A percentile compares a stretch with the other conserved stretches of the same genome.
phyloP scores from a whole-genome alignment of 2,113 vertebrate genomes.

The Protomyctophum bolini region DNA sequence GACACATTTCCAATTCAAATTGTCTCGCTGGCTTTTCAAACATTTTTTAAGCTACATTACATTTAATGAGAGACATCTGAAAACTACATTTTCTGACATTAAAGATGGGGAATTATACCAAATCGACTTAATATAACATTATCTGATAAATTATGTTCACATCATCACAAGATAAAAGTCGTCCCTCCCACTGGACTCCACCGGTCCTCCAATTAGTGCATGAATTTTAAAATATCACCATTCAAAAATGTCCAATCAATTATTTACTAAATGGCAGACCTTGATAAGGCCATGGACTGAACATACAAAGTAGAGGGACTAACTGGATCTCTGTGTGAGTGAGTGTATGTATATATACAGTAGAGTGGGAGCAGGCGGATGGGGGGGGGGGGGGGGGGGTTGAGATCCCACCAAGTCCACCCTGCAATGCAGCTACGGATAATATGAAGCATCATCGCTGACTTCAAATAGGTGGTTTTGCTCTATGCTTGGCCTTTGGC shows the following conservation, averaged over 20 bases:
- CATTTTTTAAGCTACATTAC: slow-evolving; percentile 81
- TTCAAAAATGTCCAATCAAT: slow-evolving; percentile 85
- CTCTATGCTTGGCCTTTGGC: slow-evolving; percentile 59
- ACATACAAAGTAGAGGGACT: slow-evolving; percentile 77
- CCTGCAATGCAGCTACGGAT: slow-evolving; percentile 64
- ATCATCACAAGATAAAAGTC: slow-evolving; percentile 87
- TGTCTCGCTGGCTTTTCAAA: slow-evolving; percentile 74
- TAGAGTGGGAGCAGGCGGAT: background rate
- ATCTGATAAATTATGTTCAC: slow-evolving; percentile 85
- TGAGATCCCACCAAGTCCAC: slow-evolving; percentile 63
- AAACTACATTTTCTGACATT: slow-evolving; percentile 82
- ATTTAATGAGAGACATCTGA: slow-evolving; percentile 85
- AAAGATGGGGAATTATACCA: slow-evolving; percentile 81
- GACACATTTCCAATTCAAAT: slow-evolving; percentile 82
- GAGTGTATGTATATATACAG: slow-evolving; percentile 22
- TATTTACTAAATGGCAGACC: slow-evolving; percentile 84
- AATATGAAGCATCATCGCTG: slow-evolving; percentile 58
- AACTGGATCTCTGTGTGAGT: slow-evolving; percentile 48
- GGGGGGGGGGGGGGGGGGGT: slow-evolving; percentile 1
- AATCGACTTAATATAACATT: slow-evolving; percentile 84
- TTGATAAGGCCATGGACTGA: slow-evolving; percentile 78
- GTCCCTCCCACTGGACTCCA: slow-evolving; percentile 78
- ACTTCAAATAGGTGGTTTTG: slow-evolving; percentile 67
- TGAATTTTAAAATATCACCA: slow-evolving; percentile 76
- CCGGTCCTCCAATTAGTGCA: slow-evolving; percentile 84